Evolutionary conservation across 2,113 vertebrate genomes (phyloP), one percentile per base, ranked within the genome.

Genomic region (Nothocercus nigrocapillus): DNA sequence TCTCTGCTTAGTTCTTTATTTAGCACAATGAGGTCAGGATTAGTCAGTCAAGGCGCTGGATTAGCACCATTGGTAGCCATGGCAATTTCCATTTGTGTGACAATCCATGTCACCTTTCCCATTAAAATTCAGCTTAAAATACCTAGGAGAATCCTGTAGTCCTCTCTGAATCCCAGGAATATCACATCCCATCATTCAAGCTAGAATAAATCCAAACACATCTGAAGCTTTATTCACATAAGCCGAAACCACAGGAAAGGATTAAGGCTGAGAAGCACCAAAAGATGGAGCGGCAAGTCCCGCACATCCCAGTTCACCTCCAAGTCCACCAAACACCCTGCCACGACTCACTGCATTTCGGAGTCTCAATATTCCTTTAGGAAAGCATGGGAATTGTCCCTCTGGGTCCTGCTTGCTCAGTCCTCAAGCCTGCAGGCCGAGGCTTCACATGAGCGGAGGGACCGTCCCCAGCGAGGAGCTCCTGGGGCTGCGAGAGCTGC

Each of bases 91-190:
- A 4, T 97, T 97, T 94, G 64, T 95, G 86, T 93, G 94, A 97
- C 94, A 97, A 97, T 96, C 83, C 94, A 85, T 94, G 83, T 82
- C 94, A 96, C 88, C 90, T 93, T 92, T 94, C 53, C 97, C 96
- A 97, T 97, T 97, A 97, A 97, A 97, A 97, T 97, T 97, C 94
- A 97, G 70, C 79, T 95, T 93, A 95, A 97, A 97, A 97, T 95
- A 97, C 84, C 95, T 96, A 94, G 70, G 82, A 94, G 82, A 97
- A 97, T 96, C 86, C 95, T 75, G 82, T 42, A 97, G 97, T 96
- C 77, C 88, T 96, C 89, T 93, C 94, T 96, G 95, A 97, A 97
- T 97, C 67, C 73, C 66, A 80, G 70, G 70, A 95, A 96, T 90
- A 92, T 93, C 83, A 59, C 59, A 69, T 14, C 13, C 73, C 36